Evolutionary conservation across 2,797 vertebrate genomes (phyloP), one percentile per base, ranked within the genome.

Genomic region (Botia almorhae): DNA sequence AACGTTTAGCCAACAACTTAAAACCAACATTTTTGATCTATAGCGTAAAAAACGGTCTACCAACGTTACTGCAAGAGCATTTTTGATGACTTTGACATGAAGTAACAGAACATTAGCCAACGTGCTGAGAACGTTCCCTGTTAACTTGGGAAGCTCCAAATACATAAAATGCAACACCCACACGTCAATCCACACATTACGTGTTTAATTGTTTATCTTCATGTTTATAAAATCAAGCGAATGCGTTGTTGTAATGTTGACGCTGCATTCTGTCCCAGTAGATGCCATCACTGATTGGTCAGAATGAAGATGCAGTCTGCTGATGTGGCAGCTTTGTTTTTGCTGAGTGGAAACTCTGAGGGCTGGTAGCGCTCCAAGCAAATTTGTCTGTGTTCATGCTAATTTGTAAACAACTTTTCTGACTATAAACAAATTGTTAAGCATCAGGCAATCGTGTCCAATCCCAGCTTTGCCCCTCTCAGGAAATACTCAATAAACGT

Each of bases 271-370:
- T 76, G 84, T 91, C 88, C 89, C 81, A 80, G 82, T 68, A 82
- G 77, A 78, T 73, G 43, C 43, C 8, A 46, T 46, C 43, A 46
- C 33, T 33, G 33, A 33, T 33, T 33, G 33, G 33, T 33, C 3
- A 33, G 33, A 5, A 33, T 33, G 43, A 11, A 91, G 85, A 86
- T 87, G 89, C 87, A 83, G 56, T 85, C 87, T 92, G 92, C 92
- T 93, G 92, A 92, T 90, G 55, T 61, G 89, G 90, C 89, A 82
- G 74, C 90, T 88, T 84, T 85, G 90, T 4, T 90, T 91, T 85
- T 90, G 92, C 90, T 92, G 92, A 93, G 90, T 92, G 90, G 55
- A 88, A 87, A 87, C 87, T 92, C 92, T 88, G 83, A 84, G 83
- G 83, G 36, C 76, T 85, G 86, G 87, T 89, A 87, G 82, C 87